These are phyloP conservation scores for Spodoptera picta DNA, from an alignment of 2,888 invertebrate species.

Conservation along the genomic window DNA sequence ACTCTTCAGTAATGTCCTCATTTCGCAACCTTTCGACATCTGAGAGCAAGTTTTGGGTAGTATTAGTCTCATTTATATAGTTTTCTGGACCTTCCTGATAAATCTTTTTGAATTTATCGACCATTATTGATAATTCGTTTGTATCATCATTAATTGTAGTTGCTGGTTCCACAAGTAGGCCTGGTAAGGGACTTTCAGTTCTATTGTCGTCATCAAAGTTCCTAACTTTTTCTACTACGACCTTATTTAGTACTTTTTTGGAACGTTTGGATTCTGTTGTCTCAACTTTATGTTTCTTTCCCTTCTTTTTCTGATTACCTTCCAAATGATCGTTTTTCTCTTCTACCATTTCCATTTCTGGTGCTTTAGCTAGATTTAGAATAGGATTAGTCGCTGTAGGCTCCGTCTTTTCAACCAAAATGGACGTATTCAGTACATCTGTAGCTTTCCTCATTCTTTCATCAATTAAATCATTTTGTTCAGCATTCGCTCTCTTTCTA, in stretches of 20 bases:
- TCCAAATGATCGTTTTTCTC: constrained; percentile 36
- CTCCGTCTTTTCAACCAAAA: constrained; percentile 56
- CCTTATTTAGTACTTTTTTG: constrained; percentile 46
- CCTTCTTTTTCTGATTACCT: constrained; percentile 46
- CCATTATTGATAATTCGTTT: constrained; percentile 64
- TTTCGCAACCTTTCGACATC: constrained; percentile 61
- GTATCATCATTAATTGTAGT: constrained; percentile 50
- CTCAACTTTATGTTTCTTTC: constrained; percentile 38
- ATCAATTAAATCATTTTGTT: constrained; percentile 63
- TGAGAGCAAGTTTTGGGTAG: constrained; percentile 70
- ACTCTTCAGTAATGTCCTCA: constrained; percentile 56
- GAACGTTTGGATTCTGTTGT: constrained; percentile 39
- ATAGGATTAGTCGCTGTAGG: constrained; percentile 51
- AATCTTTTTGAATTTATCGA: constrained; percentile 70
- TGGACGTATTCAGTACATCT: constrained; percentile 70
- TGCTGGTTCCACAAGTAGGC: constrained; percentile 71
- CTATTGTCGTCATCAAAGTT: constrained; percentile 57
- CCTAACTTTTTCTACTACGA: constrained; percentile 39
- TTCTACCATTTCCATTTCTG: constrained; percentile 69
- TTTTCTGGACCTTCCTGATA: constrained; percentile 60
- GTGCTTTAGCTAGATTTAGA: constrained; percentile 52
- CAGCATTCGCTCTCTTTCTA: constrained; percentile 41
- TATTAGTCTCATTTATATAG: constrained; percentile 62
- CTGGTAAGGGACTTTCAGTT: constrained; percentile 76
- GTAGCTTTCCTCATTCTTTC: constrained; percentile 72